Evolutionary conservation across 2,113 vertebrate genomes (phyloP).

Genomic region (Raja brachyura): DNA sequence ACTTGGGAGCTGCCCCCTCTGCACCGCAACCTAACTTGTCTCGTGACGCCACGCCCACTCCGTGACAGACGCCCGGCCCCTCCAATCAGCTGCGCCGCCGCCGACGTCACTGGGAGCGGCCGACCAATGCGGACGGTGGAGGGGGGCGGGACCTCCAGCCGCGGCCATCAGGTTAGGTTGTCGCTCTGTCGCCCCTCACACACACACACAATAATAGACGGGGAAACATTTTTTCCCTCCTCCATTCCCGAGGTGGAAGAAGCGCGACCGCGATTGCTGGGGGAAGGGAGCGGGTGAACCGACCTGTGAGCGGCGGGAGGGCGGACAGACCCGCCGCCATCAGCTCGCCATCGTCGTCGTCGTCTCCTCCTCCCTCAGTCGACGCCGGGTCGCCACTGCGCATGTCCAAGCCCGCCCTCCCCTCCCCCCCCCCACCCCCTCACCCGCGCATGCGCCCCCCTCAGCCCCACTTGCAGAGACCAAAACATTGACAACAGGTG

Average conservation of each 20-base stretch:
- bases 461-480: no score
- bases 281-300: background rate
- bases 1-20: background rate
- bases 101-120: background rate
- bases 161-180: background rate
- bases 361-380: no score
- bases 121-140: background rate
- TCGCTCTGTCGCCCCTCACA: background rate
- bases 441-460: background rate
- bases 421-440: no score
- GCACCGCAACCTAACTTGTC: background rate
- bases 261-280: no score
- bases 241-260: no score
- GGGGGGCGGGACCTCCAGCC: background rate
- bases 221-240: background rate
- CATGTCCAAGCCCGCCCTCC: background rate
- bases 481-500: no score
- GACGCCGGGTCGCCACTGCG: background rate
- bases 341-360: background rate
- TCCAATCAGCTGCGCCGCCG: background rate
- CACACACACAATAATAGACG: background rate
- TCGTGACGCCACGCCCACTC: background rate
- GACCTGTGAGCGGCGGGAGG: background rate
- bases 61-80: background rate
- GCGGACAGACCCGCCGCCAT: background rate